These are phyloP conservation scores for Typhlomys cinereus DNA, from an alignment of 2,113 vertebrate species.

Conservation along the genomic window DNA sequence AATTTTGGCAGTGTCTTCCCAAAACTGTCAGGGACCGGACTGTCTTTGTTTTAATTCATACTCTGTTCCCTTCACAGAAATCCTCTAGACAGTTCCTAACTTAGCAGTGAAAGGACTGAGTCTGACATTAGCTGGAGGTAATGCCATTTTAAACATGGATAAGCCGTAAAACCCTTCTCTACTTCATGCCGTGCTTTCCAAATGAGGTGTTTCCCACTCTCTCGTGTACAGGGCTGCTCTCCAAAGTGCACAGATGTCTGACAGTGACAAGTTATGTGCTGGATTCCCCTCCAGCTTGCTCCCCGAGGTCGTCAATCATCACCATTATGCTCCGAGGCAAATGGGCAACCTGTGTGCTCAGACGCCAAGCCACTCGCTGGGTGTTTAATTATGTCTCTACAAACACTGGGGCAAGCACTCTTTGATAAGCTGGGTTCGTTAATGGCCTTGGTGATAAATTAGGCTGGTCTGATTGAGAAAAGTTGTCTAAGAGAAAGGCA, in stretches of 20 bases:
- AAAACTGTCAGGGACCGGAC: not conserved
- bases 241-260: not conserved
- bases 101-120: not conserved
- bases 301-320: slow-evolving; percentile 25
- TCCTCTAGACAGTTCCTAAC: not conserved
- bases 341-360: slow-evolving; percentile 29
- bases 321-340: slow-evolving; percentile 46
- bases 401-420: not conserved
- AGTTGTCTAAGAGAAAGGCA: not conserved
- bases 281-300: not conserved
- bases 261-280: not conserved
- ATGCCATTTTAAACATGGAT: not conserved
- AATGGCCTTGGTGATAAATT: slow-evolving; percentile 3
- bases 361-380: not conserved
- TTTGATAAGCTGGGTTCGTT: not conserved
- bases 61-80: not conserved
- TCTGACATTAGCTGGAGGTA: not conserved
- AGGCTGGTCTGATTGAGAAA: not conserved
- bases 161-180: not conserved
- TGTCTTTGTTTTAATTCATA: not conserved
- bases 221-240: not conserved
- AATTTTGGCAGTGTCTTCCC: not conserved
- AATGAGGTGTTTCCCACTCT: not conserved
- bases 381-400: slow-evolving; percentile 50
- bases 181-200: not conserved